phyloP scores from a whole-genome alignment of 2,113 vertebrate genomes.

The Scomber colias region DNA sequence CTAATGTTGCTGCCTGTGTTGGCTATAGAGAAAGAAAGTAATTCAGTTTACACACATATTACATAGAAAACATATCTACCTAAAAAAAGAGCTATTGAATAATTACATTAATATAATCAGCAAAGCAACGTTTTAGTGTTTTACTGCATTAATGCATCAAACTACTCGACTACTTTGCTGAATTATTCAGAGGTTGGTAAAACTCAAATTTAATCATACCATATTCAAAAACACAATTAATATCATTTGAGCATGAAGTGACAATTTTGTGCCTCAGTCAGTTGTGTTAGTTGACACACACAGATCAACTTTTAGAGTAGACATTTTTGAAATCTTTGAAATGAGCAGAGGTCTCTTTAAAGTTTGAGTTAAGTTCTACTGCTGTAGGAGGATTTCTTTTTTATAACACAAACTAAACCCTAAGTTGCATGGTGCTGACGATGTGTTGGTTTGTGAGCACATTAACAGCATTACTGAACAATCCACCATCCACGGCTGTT shows the following conservation, averaged over 20 bases:
- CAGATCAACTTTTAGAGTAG: no score
- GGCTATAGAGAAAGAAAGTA: neutral
- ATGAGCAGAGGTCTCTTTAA: neutral
- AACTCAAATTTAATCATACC: neutral
- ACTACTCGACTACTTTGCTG: neutral
- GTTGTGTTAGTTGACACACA: no score
- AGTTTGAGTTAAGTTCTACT: neutral
- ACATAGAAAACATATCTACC: no score
- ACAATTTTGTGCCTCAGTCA: no score
- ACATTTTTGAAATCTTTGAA: neutral
- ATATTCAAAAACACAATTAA: neutral
- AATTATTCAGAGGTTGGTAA: neutral
- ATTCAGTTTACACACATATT: neutral
- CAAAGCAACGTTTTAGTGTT: neutral
- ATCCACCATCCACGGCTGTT: conserved; percentile 20
- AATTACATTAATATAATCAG: neutral
- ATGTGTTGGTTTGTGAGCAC: conserved; percentile 47
- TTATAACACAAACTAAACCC: neutral
- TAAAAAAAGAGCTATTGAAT: neutral
- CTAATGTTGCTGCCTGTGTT: neutral
- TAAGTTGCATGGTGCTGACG: conserved; percentile 48
- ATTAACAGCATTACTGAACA: conserved; percentile 34
- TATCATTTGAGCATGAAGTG: no score
- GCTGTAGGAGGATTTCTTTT: neutral
- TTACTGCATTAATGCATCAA: neutral